Base-by-base conservation (phyloP, 2,113 vertebrate species). In the Beaufortia kweichowensis region DNA sequence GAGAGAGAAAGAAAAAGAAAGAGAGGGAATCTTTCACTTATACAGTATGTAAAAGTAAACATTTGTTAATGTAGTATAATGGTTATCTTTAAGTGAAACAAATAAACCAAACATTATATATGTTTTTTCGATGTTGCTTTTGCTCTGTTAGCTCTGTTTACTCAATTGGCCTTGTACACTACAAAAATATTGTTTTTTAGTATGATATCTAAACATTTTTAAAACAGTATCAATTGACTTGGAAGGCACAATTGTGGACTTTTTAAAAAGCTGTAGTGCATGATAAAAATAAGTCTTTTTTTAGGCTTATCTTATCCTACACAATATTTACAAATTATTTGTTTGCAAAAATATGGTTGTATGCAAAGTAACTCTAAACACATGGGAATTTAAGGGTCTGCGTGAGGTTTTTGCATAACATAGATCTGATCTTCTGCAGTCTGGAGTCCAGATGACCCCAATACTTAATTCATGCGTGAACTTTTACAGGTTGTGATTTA, bases 401-500 rank as follows among this genome's bases (percentile, higher is more conserved):
- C 26, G 50, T 3, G 14, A 21, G 29, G 33, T 69, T 68, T 33
- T 69, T 15, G 12, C 6, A 23, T 8, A 55, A 33, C 21, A 53
- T 31, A 21, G 26, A 55, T 41, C 11, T 15, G 39, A 19, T 69
- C 48, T 15, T 69, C 67, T 69, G 46, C 5, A 35, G 29, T 55
- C 29, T 69, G 67, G 29, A 56, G 29, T 35, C 29, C 67, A 55
- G n/a, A 56, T 35, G 46, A 55, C 19, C 66, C 24, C 29, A 55
- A n/a, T 15, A 41, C 62, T 9, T 53, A 53, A 53, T 53, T 53
- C n/a, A 24, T 15, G 6, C 62, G 11, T 35, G 4, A 62, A 62
- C 57, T 33, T 68, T 50, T 50, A 46, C 19, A 56, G 12, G 14
- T 12, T 41, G 23, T 71, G 53, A 56, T 71, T 59, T 71, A 71